Base-by-base conservation (phyloP, 2,113 vertebrate genomes). In the Dissostichus mawsoni region DNA sequence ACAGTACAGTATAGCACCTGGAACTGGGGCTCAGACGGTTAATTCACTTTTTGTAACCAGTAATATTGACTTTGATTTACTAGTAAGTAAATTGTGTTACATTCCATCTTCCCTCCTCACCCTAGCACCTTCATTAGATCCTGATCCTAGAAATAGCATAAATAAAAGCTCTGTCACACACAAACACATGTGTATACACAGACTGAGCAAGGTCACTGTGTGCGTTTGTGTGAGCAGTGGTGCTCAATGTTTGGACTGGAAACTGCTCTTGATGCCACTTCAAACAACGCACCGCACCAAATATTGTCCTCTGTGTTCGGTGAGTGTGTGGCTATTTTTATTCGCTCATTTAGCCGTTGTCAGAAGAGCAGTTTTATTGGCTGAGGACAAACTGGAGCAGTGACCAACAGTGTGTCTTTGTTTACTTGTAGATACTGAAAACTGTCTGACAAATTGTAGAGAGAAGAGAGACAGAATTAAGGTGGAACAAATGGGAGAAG, bases 171-270 rank as follows among this genome's bases (percentile, higher is more conserved):
- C 52, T 48, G 1, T 14, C 59, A 63, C 64, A 82, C 64, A 61
- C 55, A 56, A 69, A 59, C 23, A 77, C n/a, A 57, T 29, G 53
- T 47, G 65, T 18, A 64, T 50, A 83, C 69, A 81, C 81, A 82
- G 18, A 78, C 81, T 68, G 29, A 63, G 52, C 81, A 90, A 91
- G 91, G 88, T 92, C 82, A 92, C 79, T 69, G 29, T 70, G 69
- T 25, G 84, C 61, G 8, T 86, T 69, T 87, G 84, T 90, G 88
- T 82, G 77, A 80, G 86, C 89, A 88, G 87, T 74, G n/a, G 36
- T 75, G 84, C 77, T 83, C 65, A 86, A 80, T 84, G 78, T 92
- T 90, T 91, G 81, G 62, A 83, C 71, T 79, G 65, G 59, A 77
- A 79, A 58, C 87, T 56, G 85, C 63, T 44, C 74, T 62, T n/a